Percentiles rank a stretch among this genome's conserved stretches.
Conservation (phyloP, 2,113 vertebrate genomes). For the Eolophus roseicapilla region DNA sequence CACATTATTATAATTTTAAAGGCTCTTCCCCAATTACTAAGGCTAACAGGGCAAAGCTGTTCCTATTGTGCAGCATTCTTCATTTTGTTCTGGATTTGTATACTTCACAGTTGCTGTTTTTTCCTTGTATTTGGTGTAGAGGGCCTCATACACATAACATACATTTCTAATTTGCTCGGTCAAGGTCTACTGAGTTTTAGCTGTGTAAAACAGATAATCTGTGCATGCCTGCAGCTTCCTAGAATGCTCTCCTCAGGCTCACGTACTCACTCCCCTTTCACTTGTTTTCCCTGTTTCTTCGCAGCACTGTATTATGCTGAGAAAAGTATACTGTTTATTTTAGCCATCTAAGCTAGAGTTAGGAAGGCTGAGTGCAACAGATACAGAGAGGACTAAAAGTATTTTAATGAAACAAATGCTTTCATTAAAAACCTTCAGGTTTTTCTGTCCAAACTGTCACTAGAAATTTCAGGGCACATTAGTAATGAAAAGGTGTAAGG, state of each 20-base stretch:
- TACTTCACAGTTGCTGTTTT: not conserved
- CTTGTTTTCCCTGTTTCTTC: not conserved
- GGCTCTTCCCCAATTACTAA: not conserved
- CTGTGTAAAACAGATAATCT: not conserved
- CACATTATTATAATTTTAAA: not conserved
- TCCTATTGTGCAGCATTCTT: accelerated
- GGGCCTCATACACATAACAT: not conserved
- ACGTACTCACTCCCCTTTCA: not conserved
- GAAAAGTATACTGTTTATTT: not conserved
- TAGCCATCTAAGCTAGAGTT: not conserved
- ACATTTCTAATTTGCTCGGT: not conserved
- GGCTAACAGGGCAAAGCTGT: not conserved
- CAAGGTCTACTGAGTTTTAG: not conserved
- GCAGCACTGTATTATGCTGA: not conserved
- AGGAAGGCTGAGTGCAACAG: not conserved
- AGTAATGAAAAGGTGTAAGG: not conserved
- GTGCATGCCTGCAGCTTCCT: not conserved
- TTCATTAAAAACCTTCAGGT: not conserved
- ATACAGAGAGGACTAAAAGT: not conserved
- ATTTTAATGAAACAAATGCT: not conserved
- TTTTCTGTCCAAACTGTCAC: not conserved
- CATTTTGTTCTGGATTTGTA: not conserved
- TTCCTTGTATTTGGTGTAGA: not conserved
- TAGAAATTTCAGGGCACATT: not conserved
- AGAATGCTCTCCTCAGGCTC: not conserved